These are phyloP conservation scores for Mus musculus DNA, from an alignment of 2,113 vertebrate genomes.

Conservation along the genomic window GRCm39 chr12:58560001-58560500, in stretches of 20 bases:
- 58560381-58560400: not conserved
- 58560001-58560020: constrained; percentile 24
- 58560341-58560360: not conserved
- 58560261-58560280: constrained; percentile 20
- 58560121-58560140: constrained; percentile 24
- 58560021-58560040: constrained; percentile 26
- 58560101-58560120: not conserved
- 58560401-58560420: constrained; percentile 32
- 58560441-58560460: constrained; percentile 22
- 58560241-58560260: constrained; percentile 10
- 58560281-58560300: not conserved
- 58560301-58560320: not conserved
- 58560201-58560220: not conserved
- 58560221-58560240: not conserved
- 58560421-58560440: not conserved
- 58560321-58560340: constrained; percentile 17
- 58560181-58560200: not conserved
- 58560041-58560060: constrained; percentile 16
- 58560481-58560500: not conserved
- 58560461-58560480: not conserved
- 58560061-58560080: constrained; percentile 49
- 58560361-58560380: not conserved
- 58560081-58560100: not conserved
- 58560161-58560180: not conserved
- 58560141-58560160: not conserved